A percentile compares a stretch with the other conserved stretches of the same genome.
Evolutionary conservation across 2,888 invertebrate genomes (phyloP).

Genomic region (Sphaerophoria rueppellii): DNA sequence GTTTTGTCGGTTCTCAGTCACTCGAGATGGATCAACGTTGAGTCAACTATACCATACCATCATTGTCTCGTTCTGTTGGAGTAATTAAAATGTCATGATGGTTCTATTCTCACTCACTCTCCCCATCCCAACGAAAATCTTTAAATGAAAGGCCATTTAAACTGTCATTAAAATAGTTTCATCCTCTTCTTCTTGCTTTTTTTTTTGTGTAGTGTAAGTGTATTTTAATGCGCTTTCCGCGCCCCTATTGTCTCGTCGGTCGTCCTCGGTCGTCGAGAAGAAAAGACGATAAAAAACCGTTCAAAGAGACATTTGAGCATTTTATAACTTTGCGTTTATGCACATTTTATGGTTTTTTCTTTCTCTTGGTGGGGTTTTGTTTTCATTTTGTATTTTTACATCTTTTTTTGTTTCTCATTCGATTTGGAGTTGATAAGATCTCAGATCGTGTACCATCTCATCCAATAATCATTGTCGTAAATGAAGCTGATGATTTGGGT

Average conservation of each 20-base stretch:
- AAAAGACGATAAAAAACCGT: conserved; percentile 35
- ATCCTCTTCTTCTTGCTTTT: no score
- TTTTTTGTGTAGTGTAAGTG: background rate
- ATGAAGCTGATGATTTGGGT: conserved; percentile 9
- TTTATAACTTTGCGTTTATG: conserved; percentile 9
- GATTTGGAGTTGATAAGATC: conserved; percentile 23
- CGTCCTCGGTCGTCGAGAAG: background rate
- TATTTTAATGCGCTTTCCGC: conserved; percentile 31
- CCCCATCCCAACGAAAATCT: background rate
- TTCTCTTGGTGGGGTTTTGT: conserved; percentile 17
- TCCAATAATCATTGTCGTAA: background rate
- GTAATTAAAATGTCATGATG: conserved; percentile 64
- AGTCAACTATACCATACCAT: conserved; percentile 33
- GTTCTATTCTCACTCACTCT: conserved; percentile 26
- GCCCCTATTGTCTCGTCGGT: conserved; percentile 10
- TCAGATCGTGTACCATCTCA: conserved; percentile 18
- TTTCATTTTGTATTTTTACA: conserved; percentile 3
- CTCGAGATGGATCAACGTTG: conserved; percentile 23
- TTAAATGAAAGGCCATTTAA: conserved; percentile 41
- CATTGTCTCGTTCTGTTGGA: conserved; percentile 52
- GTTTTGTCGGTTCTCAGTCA: conserved; percentile 30
- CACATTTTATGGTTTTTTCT: conserved; percentile 29
- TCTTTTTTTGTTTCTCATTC: conserved; percentile 15
- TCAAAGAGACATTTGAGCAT: conserved; percentile 44
- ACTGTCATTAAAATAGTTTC: conserved; percentile 49